Percentiles rank a stretch among this genome's conserved stretches.
These are phyloP conservation scores for Ascaphus truei DNA, from an alignment of 2,113 vertebrate species.

Conservation along the genomic window DNA sequence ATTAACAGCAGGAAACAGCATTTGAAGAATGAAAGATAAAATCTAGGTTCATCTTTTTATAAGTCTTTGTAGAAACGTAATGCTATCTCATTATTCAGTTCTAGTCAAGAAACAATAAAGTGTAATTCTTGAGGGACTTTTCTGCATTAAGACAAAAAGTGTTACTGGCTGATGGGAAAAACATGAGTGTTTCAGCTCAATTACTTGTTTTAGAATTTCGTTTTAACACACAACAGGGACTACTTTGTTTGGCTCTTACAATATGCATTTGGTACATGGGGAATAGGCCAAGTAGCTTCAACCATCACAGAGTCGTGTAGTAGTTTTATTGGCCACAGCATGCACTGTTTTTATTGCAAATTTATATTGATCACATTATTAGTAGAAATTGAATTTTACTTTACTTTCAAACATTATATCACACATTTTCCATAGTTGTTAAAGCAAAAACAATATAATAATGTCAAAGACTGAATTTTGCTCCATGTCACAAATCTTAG, in stretches of 20 bases:
- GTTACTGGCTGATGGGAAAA: conserved; percentile 29
- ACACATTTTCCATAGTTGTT: too few species aligned
- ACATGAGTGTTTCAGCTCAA: conserved; percentile 23
- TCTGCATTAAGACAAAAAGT: conserved; percentile 13
- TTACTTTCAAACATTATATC: neutral
- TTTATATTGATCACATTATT: conserved; percentile 30
- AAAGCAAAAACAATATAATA: too few species aligned
- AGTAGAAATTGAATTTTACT: neutral
- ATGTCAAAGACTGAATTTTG: too few species aligned
- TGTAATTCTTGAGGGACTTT: neutral
- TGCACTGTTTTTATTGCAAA: neutral
- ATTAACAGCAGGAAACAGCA: too few species aligned
- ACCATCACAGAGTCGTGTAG: neutral
- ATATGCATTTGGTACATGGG: neutral
- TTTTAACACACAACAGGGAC: conserved; percentile 26
- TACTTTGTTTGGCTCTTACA: conserved; percentile 9
- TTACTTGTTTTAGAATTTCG: conserved; percentile 26
- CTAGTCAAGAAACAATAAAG: conserved; percentile 4
- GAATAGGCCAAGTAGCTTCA: neutral
- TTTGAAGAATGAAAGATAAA: neutral
- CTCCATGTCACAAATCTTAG: too few species aligned
- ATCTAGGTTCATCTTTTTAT: neutral
- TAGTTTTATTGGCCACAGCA: conserved; percentile 20
- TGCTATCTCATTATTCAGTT: conserved; percentile 2
- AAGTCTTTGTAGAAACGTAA: neutral